phyloP scores from a whole-genome alignment of 2,888 invertebrate species.

The Platypus cylindrus region DNA sequence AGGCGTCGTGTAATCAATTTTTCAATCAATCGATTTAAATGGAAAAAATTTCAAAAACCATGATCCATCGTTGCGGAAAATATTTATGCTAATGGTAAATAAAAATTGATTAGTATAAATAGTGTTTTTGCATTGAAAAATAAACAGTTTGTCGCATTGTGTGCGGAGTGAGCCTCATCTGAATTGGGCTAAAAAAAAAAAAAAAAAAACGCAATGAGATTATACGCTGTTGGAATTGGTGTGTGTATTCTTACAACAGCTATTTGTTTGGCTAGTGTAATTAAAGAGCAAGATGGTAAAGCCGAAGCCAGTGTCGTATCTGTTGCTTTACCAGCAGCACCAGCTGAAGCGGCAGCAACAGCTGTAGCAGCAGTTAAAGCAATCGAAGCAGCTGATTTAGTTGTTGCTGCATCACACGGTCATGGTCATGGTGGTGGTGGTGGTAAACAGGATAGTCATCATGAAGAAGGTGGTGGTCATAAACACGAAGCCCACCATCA shows the following conservation, averaged over 20 bases:
- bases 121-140: too few relatives aligned
- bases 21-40: conserved; percentile 13
- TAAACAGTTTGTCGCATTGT: too few relatives aligned
- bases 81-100: too few relatives aligned
- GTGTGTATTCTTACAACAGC: conserved; percentile 26
- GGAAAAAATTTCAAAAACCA: too few relatives aligned
- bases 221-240: conserved; percentile 27
- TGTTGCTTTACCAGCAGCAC: conserved; percentile 4
- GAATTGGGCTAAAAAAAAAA: too few relatives aligned
- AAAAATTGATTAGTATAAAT: conserved; percentile 2
- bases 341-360: not conserved
- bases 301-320: too few relatives aligned
- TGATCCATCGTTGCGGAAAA: conserved; percentile 27
- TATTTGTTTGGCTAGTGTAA: conserved; percentile 25
- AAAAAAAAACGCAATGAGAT: too few relatives aligned
- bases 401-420: conserved; percentile 21
- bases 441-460: conserved; percentile 35
- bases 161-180: too few relatives aligned
- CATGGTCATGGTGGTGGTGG: conserved; percentile 33
- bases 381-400: conserved; percentile 1
- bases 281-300: conserved; percentile 25
- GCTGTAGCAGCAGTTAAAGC: conserved; percentile 1
- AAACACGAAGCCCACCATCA: conserved; percentile 56
- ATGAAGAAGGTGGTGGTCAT: conserved; percentile 56
- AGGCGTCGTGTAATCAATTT: conserved; percentile 19